Conservation (phyloP, 2,888 invertebrate species). For the Gerris lacustris region DNA sequence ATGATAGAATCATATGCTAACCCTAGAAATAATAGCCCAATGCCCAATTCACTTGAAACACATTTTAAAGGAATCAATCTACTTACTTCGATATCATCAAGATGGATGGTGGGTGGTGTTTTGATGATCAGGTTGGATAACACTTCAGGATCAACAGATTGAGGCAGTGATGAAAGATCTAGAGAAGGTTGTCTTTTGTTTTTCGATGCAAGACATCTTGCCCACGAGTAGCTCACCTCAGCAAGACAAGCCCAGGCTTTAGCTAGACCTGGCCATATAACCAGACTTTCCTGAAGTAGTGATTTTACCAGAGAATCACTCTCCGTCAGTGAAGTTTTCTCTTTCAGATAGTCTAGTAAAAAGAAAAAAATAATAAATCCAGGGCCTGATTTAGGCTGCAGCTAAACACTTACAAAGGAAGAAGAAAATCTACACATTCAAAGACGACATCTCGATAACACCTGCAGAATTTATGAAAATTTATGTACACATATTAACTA, state of each 20-base stretch:
- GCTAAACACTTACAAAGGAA: too few relatives aligned
- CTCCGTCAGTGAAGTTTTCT: background rate
- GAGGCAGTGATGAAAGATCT: background rate
- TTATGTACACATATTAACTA: too few relatives aligned
- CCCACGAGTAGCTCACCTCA: background rate
- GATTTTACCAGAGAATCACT: background rate
- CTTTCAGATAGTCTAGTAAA: background rate
- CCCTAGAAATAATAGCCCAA: too few relatives aligned
- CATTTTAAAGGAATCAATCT: too few relatives aligned
- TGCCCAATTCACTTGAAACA: too few relatives aligned
- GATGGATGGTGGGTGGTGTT: constrained; percentile 11
- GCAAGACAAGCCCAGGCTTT: background rate
- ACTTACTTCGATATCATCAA: constrained; percentile 20
- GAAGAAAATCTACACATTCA: too few relatives aligned
- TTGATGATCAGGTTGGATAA: constrained; percentile 10
- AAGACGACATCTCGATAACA: too few relatives aligned
- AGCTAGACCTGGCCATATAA: background rate
- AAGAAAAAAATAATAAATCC: too few relatives aligned
- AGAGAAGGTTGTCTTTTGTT: background rate
- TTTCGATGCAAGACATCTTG: background rate
- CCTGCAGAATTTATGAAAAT: too few relatives aligned
- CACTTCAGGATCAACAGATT: constrained; percentile 8
- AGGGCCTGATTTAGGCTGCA: too few relatives aligned
- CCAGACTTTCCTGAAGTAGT: background rate
- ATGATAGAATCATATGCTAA: too few relatives aligned